phyloP scores from a whole-genome alignment of 2,797 vertebrate species.

The Malurus leucopterus region DNA sequence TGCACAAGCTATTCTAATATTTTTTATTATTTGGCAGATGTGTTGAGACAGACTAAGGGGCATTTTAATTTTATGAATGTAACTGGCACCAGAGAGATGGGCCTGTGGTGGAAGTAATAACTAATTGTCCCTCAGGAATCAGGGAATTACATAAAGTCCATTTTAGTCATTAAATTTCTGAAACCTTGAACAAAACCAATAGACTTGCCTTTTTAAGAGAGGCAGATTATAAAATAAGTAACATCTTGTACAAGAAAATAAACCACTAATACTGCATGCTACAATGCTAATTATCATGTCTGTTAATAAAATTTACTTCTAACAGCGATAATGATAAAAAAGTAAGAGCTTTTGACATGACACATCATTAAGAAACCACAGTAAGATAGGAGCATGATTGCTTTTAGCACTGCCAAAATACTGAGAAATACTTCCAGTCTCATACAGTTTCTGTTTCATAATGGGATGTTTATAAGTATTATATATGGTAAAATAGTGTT shows the following conservation, averaged over 20 bases:
- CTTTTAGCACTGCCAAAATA: not conserved
- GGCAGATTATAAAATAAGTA: not conserved
- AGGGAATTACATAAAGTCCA: not conserved
- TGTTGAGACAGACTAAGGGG: not conserved
- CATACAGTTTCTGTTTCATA: not conserved
- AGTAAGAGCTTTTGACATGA: not conserved
- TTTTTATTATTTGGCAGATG: slow-evolving; percentile 18
- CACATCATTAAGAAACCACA: not conserved
- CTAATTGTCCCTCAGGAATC: not conserved
- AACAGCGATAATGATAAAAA: not conserved
- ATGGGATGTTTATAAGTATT: not conserved
- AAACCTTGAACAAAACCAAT: not conserved
- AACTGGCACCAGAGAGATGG: not conserved
- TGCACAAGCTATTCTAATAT: not conserved
- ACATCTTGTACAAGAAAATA: not conserved
- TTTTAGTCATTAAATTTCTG: not conserved
- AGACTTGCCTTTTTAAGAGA: not conserved
- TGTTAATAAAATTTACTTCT: not conserved
- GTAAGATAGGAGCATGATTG: not conserved
- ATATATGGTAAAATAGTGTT: not conserved
- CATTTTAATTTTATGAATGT: slow-evolving; percentile 17
- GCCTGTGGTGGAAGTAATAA: not conserved
- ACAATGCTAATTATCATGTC: not conserved
- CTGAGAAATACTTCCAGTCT: not conserved
- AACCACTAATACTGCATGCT: not conserved